A percentile compares a stretch with the other conserved stretches of the same genome.
phyloP scores from a whole-genome alignment of 1,140 invertebrate genomes.

The Eupristina koningsbergeri region DNA sequence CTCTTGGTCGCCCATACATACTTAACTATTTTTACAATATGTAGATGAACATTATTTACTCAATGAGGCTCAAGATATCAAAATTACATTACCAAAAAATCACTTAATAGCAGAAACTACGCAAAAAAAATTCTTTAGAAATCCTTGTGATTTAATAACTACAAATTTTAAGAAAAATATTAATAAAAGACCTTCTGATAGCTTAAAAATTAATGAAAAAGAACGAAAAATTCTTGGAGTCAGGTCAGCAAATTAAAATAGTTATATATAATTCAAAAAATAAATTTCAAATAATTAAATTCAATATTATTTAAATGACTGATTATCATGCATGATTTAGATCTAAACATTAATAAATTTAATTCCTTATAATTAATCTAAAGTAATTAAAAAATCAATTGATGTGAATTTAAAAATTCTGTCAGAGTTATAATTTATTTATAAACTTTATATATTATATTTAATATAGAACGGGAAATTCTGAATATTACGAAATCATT shows the following conservation, averaged over 20 bases:
- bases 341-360: too few species aligned
- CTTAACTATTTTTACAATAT: slow-evolving; percentile 15
- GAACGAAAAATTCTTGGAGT: slow-evolving; percentile 60
- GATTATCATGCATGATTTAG: too few species aligned
- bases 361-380: too few species aligned
- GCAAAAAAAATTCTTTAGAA: slow-evolving; percentile 54
- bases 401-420: too few species aligned
- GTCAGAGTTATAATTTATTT: neutral
- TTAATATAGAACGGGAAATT: slow-evolving; percentile 57
- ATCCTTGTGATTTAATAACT: slow-evolving; percentile 52
- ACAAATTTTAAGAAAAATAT: slow-evolving; percentile 13
- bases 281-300: neutral
- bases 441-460: slow-evolving; percentile 9
- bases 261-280: neutral
- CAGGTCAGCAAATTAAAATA: slow-evolving; percentile 46
- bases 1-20: too few species aligned
- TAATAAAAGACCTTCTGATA: slow-evolving; percentile 48
- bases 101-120: slow-evolving; percentile 59
- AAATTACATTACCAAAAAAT: slow-evolving; percentile 52
- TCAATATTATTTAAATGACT: too few species aligned
- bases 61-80: slow-evolving; percentile 32
- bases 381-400: too few species aligned
- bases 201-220: slow-evolving; percentile 55
- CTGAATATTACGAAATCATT: slow-evolving; percentile 58
- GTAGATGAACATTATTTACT: slow-evolving; percentile 49